phyloP scores from a whole-genome alignment of 2,113 vertebrate species.

The Chlorocebus sabaeus region DNA sequence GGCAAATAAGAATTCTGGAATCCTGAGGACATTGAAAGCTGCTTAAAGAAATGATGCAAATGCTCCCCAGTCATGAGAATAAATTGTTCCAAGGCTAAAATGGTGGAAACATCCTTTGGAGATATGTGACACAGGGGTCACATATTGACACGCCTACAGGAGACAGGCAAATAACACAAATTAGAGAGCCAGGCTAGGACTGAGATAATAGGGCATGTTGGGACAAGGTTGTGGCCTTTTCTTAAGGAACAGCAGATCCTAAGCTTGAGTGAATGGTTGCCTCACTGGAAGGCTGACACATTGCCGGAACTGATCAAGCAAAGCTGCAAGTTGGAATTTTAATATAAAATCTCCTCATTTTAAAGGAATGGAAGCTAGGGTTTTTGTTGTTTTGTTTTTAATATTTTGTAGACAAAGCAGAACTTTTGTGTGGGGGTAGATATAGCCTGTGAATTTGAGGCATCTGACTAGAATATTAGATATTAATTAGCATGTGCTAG shows the following conservation, averaged over 20 bases:
- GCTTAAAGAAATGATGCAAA: neutral
- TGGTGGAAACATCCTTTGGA: neutral
- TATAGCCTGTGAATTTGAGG: neutral
- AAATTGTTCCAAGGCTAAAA: neutral
- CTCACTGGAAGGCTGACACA: neutral
- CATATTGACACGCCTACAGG: neutral
- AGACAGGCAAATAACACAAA: neutral
- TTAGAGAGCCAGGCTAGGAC: neutral
- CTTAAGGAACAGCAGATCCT: neutral
- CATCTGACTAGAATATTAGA: neutral
- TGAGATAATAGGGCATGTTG: neutral
- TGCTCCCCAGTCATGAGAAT: neutral
- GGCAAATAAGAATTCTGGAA: neutral
- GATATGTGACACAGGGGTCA: neutral
- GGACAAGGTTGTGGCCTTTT: neutral
- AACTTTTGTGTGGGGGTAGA: neutral
- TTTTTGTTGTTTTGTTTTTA: neutral
- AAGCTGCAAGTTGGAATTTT: neutral
- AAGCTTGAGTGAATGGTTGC: accelerated
- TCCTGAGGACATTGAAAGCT: neutral
- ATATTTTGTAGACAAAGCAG: neutral
- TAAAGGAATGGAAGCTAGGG: neutral
- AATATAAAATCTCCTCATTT: neutral
- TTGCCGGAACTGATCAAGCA: neutral
- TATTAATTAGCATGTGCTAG: accelerated